Conservation (phyloP, 2,888 invertebrate species). For the Catotricha subobsoleta region DNA sequence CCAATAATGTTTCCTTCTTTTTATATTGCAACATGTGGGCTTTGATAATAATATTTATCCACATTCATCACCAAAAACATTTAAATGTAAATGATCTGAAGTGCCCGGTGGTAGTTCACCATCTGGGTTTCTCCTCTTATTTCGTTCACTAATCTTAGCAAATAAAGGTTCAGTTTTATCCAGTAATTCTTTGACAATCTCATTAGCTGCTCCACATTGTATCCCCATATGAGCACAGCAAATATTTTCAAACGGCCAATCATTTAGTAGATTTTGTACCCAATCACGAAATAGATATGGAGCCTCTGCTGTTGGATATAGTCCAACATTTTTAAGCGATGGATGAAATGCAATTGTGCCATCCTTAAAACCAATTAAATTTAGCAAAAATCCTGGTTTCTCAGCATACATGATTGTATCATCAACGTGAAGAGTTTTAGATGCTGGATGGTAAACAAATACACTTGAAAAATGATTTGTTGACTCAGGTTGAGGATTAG, state of each 20-base stretch:
- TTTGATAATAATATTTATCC: no score
- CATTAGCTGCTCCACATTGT: not conserved
- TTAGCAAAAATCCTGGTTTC: not conserved
- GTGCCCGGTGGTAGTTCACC: no score
- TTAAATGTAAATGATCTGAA: no score
- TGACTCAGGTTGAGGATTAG: not conserved
- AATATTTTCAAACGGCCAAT: not conserved
- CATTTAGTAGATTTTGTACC: not conserved
- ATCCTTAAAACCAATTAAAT: not conserved
- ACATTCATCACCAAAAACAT: no score
- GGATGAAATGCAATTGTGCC: not conserved
- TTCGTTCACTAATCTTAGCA: not conserved
- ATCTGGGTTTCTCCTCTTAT: not conserved
- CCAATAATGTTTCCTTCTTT: no score
- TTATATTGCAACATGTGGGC: no score
- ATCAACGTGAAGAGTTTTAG: not conserved
- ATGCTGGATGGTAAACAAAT: not conserved
- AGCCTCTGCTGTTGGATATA: not conserved
- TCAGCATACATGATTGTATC: conserved; percentile 1
- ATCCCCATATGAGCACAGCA: not conserved
- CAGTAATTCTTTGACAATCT: not conserved
- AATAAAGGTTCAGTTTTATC: not conserved
- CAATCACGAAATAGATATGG: not conserved
- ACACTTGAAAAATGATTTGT: not conserved
- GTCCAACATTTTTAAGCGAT: not conserved